Conservation (phyloP, 1,140 invertebrate genomes). For the Bombus consobrinus region DNA sequence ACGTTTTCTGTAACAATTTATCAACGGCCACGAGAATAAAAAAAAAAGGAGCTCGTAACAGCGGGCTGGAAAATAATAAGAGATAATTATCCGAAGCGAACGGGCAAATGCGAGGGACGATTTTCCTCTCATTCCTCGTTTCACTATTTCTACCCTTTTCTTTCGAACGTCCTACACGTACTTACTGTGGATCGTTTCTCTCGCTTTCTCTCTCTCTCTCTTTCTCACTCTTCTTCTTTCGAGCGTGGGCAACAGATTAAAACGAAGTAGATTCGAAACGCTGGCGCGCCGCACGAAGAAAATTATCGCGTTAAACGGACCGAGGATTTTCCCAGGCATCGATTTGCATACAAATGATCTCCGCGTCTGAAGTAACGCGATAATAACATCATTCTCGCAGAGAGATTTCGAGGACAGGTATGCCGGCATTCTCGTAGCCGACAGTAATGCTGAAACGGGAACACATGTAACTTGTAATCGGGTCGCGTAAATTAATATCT, state of each 20-base stretch:
- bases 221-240: not conserved
- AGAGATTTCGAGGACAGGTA: conserved; percentile 16
- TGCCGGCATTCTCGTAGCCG: not conserved
- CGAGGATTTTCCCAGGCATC: conserved; percentile 19
- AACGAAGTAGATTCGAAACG: conserved; percentile 4
- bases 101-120: not conserved
- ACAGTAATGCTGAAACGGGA: conserved; percentile 18
- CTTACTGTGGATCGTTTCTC: not conserved
- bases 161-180: not conserved
- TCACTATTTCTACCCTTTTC: not conserved
- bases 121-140: not conserved
- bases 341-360: conserved; percentile 37
- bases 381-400: conserved; percentile 36
- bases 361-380: conserved; percentile 31
- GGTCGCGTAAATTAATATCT: conserved; percentile 45
- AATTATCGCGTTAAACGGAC: conserved; percentile 34
- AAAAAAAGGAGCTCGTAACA: not conserved
- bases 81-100: conserved; percentile 3
- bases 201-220: not conserved
- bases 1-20: conserved; percentile 42
- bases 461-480: conserved; percentile 42
- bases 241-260: not conserved
- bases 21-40: not conserved
- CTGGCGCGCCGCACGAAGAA: too few species aligned
- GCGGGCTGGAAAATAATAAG: not conserved